Conservation (phyloP, 2,888 invertebrate species). For the Oithona nana region DNA sequence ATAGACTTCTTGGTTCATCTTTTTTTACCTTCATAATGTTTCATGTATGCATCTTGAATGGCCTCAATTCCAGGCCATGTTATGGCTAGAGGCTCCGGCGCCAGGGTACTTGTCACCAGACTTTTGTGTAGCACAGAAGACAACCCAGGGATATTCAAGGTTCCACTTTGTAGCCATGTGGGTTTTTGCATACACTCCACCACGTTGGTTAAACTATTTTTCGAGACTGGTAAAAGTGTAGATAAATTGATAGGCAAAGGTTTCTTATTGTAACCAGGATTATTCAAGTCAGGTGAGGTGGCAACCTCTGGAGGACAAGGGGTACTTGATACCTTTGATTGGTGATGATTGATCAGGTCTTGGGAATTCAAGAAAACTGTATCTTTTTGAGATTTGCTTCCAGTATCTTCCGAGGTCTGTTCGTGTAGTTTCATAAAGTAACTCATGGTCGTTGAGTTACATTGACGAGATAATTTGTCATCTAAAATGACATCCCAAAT, state of each 20-base stretch:
- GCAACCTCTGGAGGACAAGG: background rate
- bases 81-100: background rate
- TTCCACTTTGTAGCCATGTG: background rate
- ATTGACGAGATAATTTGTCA: background rate
- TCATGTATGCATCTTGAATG: conserved; percentile 3
- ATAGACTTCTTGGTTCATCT: background rate
- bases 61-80: conserved; percentile 10
- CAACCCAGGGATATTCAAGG: background rate
- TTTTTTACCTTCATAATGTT: conserved; percentile 6
- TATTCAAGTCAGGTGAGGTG: background rate
- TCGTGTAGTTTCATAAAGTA: background rate
- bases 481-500: background rate
- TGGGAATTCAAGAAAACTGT: background rate
- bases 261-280: background rate
- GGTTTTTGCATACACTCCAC: background rate
- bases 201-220: background rate
- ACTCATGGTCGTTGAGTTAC: background rate
- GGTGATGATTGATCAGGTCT: background rate
- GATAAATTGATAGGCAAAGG: background rate
- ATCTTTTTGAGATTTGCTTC: background rate
- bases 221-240: background rate
- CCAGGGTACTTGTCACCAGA: background rate
- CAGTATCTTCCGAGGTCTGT: background rate
- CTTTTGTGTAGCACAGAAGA: background rate
- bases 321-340: background rate